These are phyloP conservation scores for Rhinoraja longicauda DNA, from an alignment of 2,797 vertebrate species.

Conservation along the genomic window DNA sequence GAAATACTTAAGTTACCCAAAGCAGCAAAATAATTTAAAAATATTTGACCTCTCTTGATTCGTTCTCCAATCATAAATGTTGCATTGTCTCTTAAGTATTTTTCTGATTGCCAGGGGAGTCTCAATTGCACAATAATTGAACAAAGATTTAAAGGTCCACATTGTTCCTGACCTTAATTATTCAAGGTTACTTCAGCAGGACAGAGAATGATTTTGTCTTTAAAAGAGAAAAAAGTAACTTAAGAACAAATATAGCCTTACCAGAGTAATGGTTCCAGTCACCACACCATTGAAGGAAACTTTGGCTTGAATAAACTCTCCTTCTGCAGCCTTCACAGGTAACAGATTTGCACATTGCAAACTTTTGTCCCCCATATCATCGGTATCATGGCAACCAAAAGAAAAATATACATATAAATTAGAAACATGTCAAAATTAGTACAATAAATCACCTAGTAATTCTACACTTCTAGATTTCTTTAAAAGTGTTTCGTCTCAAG, in stretches of 20 bases:
- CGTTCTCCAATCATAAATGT: neutral
- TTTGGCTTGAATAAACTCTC: slow-evolving; percentile 52
- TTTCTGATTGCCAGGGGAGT: neutral
- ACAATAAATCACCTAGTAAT: neutral
- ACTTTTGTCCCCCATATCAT: slow-evolving; percentile 48
- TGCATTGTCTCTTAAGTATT: neutral
- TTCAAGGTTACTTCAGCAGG: neutral
- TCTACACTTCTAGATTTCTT: neutral
- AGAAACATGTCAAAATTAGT: slow-evolving; percentile 25
- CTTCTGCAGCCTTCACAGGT: slow-evolving; percentile 47
- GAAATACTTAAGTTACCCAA: neutral
- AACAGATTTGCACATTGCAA: slow-evolving; percentile 59
- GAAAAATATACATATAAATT: neutral
- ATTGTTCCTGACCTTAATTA: neutral
- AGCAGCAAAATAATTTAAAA: too few species aligned
- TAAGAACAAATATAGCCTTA: slow-evolving; percentile 46
- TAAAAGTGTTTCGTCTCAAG: neutral
- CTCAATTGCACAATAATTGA: neutral
- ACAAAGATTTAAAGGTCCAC: neutral
- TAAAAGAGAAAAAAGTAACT: neutral
- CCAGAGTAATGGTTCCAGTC: slow-evolving; percentile 60
- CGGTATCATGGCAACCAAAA: neutral
- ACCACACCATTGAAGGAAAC: slow-evolving; percentile 55
- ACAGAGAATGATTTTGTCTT: neutral
- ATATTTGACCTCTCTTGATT: neutral